Evolutionary conservation across 1,140 invertebrate genomes (phyloP), one percentile per base, ranked within the genome.

Genomic region (Saccostrea glomerata): DNA sequence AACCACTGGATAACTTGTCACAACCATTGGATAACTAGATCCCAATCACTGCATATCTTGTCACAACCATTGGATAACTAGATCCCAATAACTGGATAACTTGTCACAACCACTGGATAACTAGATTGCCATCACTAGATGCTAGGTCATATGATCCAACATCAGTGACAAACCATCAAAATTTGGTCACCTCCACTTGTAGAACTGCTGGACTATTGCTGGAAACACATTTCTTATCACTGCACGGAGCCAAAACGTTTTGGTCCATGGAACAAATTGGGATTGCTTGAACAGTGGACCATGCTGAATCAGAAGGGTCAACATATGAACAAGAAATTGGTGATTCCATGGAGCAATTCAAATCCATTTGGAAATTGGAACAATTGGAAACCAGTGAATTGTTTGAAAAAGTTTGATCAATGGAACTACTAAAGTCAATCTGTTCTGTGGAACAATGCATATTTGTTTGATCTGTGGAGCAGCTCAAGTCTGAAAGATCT

Each of bases 141-240:
- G n/a, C 15, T 20, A 20, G 58, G 1, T 63, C n/a, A n/a, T 63
- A 63, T n/a, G n/a, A 63, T 63, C 58, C 58, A 9, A 20, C 58
- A 63, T 63, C 15, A 63, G 58, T 2, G n/a, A 6, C 58, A 63
- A 17, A 63, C 13, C 13, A 30, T 77, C 70, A 77, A 77, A 77
- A 77, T 77, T 77, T 77, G 23, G 70, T 77, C 7, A 77, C 70
- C 25, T 77, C 70, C 2, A 77, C 70, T 30, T 77, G 70, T 4
- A 77, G 25, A 30, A 77, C 70, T 30, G 70, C 70, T 36, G 70
- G 70, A 15, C 70, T 77, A 25, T 77, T 25, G 25, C 30, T 77
- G 25, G 25, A 6, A 12, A 77, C 15, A 20, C 17, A 20, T 20
- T 2, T 30, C 13, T 77, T 77, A 25, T 77, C 70, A 30, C 2